These are phyloP conservation scores for Musca vetustissima DNA, from an alignment of 1,140 invertebrate species.

Conservation along the genomic window DNA sequence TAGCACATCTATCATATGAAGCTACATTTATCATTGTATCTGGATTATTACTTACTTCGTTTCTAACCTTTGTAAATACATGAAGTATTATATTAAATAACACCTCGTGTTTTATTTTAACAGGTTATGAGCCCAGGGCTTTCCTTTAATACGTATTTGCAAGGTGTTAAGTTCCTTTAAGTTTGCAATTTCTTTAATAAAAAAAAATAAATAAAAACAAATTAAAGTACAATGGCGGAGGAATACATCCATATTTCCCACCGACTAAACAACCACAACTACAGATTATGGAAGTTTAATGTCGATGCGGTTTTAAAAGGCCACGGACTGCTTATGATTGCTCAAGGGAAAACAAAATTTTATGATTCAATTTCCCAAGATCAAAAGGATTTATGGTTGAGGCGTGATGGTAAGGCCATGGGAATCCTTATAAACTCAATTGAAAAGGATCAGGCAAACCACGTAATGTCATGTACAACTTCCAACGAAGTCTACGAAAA, in stretches of 20 bases:
- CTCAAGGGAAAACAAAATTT: background rate
- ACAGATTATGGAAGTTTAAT: background rate
- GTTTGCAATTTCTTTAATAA: no score
- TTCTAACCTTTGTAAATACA: no score
- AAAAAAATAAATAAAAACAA: no score
- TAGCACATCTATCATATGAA: no score
- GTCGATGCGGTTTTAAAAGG: background rate
- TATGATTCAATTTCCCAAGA: background rate
- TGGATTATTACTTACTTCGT: no score
- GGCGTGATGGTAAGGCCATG: conserved; percentile 34
- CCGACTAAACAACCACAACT: conserved; percentile 1
- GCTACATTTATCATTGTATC: no score
- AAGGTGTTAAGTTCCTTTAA: background rate
- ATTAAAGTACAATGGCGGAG: no score
- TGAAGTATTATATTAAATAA: no score
- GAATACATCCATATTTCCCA: conserved; percentile 7
- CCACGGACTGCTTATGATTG: background rate
- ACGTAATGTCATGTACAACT: conserved; percentile 30
- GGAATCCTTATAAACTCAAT: conserved; percentile 33
- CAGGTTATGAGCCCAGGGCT: conserved; percentile 6
- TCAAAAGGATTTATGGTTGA: conserved; percentile 22
- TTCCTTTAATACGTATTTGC: background rate
- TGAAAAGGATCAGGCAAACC: conserved; percentile 31
- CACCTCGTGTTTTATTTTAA: conserved; percentile 7
- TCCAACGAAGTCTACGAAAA: conserved; percentile 31